These are phyloP conservation scores for Nyctibius bracteatus DNA, from an alignment of 2,113 vertebrate genomes.

Conservation along the genomic window DNA sequence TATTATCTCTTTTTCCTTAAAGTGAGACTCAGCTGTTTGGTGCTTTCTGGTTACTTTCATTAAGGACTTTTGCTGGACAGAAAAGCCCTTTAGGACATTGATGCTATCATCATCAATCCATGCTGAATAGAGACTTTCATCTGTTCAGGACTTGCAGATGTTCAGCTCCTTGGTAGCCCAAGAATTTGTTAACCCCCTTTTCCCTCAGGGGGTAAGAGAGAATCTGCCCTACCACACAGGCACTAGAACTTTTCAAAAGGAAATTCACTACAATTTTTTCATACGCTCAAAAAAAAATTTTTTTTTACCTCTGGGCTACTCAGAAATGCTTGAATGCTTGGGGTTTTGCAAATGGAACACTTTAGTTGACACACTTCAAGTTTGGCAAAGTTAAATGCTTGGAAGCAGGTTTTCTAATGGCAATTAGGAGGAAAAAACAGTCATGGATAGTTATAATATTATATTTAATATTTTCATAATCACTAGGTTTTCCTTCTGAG, in stretches of 20 bases:
- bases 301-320: neutral
- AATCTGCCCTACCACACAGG: neutral
- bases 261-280: neutral
- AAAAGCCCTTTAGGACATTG: neutral
- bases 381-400: neutral
- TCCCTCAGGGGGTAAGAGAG: neutral
- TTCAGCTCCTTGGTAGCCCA: neutral
- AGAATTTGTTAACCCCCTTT: neutral
- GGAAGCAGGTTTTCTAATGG: neutral
- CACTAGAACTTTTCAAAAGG: neutral
- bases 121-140: neutral
- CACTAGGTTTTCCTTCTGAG: neutral
- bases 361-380: neutral
- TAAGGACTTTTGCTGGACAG: neutral
- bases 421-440: neutral
- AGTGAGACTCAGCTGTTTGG: neutral
- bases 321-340: conserved; percentile 21
- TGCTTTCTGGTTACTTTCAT: neutral
- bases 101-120: neutral
- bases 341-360: conserved; percentile 43
- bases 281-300: neutral
- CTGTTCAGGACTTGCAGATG: neutral
- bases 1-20: neutral
- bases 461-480: neutral
- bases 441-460: neutral